Evolutionary conservation across 2,888 invertebrate genomes (phyloP), one percentile per base, ranked within the genome.

Genomic region (Eupeodes latifasciatus): DNA sequence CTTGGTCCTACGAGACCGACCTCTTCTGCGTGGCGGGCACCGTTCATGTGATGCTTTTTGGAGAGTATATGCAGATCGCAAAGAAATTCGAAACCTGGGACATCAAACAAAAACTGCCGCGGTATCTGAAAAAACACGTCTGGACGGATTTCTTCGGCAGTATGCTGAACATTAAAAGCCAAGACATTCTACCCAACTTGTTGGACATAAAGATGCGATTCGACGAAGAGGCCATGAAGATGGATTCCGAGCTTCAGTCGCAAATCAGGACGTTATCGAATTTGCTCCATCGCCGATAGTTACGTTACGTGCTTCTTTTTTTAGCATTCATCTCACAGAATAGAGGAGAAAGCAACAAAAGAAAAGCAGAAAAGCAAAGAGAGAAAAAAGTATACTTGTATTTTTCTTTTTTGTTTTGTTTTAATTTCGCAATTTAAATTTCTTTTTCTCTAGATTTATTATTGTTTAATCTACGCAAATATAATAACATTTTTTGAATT

Each of bases 1-100:
- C 98, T 0, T 99, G 99, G 99, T 98, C 97, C 16, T 98, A 97
- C 93, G 98, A 99, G 94, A 98, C 98, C 14, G 99, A 99, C 94
- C 94, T 97, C 91, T 99, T 97, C 94, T 98, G 98, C 91, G 95
- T 98, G 89, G 98, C 98, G 75, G 98, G 97, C 47, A 97, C 98
- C 4, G 96, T 98, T 89, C 97, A 98, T 92, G 97, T 98, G 69
- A 95, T 99, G 92, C 94, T 98, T 36, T 97, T 98, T 94, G 97
- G 97, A 76, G 97, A 97, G 92, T 99, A 99, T 93, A 98, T 99
- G 96, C 96, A 97, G 91, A 95, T 96, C 47, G 95, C 95, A 71
- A 96, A 96, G 92, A 95, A 95, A 76, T 94, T 95, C 90, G 95
- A 95, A 90, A 95, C 95, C 53, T 96, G 96, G 96, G 96, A 95